Percentiles rank a stretch among this genome's conserved stretches.
Evolutionary conservation across 2,888 invertebrate genomes (phyloP).

Genomic region (Amaurobius ferox): DNA sequence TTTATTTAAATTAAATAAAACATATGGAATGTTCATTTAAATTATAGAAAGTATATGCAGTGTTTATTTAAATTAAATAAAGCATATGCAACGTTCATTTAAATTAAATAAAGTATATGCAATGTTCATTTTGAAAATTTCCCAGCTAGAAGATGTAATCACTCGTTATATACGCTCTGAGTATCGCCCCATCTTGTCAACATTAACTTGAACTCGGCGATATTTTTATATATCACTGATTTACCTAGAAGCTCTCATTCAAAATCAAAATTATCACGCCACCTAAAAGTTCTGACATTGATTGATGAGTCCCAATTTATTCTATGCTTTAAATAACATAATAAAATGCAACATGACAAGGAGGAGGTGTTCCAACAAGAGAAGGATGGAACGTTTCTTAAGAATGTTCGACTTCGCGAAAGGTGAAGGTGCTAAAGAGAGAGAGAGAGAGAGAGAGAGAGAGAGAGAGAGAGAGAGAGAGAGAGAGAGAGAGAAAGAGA

Average conservation of each 20-base stretch:
- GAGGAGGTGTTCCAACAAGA: not conserved
- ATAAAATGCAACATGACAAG: conserved; percentile 8
- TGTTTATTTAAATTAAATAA: too few species aligned
- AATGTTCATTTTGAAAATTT: too few species aligned
- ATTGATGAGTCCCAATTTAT: conserved; percentile 22
- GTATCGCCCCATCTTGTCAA: not conserved
- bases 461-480: too few species aligned
- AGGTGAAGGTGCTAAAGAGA: not conserved
- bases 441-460: too few species aligned
- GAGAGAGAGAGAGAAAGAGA: not conserved
- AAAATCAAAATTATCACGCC: conserved; percentile 20
- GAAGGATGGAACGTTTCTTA: not conserved
- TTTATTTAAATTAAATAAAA: too few species aligned
- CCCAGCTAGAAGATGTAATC: too few species aligned
- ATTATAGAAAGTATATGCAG: too few species aligned
- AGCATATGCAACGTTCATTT: too few species aligned
- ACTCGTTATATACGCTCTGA: not conserved
- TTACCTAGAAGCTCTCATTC: not conserved
- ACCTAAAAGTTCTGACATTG: conserved; percentile 27
- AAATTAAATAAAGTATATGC: too few species aligned
- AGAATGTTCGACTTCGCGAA: not conserved
- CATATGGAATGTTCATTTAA: too few species aligned
- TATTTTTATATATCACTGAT: conserved; percentile 1
- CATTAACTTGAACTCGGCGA: not conserved
- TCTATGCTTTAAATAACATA: conserved; percentile 11